Evolutionary conservation across 2,888 invertebrate genomes (phyloP), one percentile per base, ranked within the genome.

Genomic region (Sicus ferrugineus): DNA sequence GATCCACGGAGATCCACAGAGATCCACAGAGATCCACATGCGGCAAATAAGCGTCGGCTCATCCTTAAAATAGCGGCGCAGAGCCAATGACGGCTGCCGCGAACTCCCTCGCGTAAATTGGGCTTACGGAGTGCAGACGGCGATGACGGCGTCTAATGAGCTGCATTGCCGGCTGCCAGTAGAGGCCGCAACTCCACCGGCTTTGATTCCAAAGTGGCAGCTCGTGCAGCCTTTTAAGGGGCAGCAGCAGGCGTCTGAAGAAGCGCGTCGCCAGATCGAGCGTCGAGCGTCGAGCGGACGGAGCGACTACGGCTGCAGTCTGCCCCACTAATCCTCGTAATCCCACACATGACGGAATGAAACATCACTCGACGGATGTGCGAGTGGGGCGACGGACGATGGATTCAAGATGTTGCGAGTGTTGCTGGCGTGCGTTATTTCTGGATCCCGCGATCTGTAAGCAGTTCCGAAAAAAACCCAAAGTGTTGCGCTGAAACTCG

Each of bases 261-360:
- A 54, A 28, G 11, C 52, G 58, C 26, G 46, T 42, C 54, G n/a
- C 21, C 34, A 67, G 28, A 31, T 16, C 38, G 31, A 30, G 52
- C 42, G 46, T 46, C n/a, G 46, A 19, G n/a, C 54, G 26, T 9
- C 54, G 54, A 50, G 21, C 23, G 28, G 42, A 42, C 16, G 16
- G 11, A 34, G 34, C n/a, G 21, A 16, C 38, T 14, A 21, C 42
- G 54, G 56, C 42, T 21, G 50, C 21, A 62, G 62, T 67, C 70
- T 63, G 67, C 66, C 68, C 75, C 77, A 76, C 80, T 82, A 82
- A 82, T 82, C 82, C 80, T 73, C 76, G 75, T 82, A 82, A 82
- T 81, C 82, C 80, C 77, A 76, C 80, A 81, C 82, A 82, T 82
- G 82, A 82, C 81, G 82, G 81, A 82, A 82, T 82, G 81, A 82